A percentile compares a stretch with the other conserved stretches of the same genome.
phyloP scores from a whole-genome alignment of 2,888 invertebrate species.

The Oligia latruncula region DNA sequence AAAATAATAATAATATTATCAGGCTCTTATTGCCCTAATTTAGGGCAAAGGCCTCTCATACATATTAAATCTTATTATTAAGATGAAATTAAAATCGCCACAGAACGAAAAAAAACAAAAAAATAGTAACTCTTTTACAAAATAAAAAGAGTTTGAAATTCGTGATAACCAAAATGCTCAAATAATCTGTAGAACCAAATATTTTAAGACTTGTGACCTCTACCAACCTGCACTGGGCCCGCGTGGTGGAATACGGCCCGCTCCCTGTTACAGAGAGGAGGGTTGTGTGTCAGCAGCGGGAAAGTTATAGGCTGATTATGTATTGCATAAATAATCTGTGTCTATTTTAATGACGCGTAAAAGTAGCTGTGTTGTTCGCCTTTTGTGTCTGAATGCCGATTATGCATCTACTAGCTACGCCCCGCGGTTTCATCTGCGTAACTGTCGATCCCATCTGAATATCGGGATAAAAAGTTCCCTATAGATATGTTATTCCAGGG shows the following conservation, averaged over 20 bases:
- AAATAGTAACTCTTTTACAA: neutral
- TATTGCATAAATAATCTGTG: neutral
- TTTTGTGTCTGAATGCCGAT: neutral
- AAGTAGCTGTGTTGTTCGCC: neutral
- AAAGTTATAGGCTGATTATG: no score
- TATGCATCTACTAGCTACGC: neutral
- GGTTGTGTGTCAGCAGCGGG: no score
- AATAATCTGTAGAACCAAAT: no score
- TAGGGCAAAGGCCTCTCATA: neutral
- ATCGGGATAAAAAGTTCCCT: no score
- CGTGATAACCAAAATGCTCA: neutral
- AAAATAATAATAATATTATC: neutral
- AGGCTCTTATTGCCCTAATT: neutral
- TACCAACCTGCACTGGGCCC: no score
- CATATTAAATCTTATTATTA: neutral
- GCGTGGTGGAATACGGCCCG: no score
- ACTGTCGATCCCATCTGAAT: no score
- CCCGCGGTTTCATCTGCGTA: no score
- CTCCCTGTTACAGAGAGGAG: no score
- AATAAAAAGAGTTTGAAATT: neutral
- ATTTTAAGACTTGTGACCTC: no score
- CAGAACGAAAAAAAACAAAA: neutral
- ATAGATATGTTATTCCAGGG: no score
- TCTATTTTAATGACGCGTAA: neutral
- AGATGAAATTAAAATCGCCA: neutral